Evolutionary conservation across 2,113 vertebrate species (phyloP).

Genomic region (Tragulus kanchil): DNA sequence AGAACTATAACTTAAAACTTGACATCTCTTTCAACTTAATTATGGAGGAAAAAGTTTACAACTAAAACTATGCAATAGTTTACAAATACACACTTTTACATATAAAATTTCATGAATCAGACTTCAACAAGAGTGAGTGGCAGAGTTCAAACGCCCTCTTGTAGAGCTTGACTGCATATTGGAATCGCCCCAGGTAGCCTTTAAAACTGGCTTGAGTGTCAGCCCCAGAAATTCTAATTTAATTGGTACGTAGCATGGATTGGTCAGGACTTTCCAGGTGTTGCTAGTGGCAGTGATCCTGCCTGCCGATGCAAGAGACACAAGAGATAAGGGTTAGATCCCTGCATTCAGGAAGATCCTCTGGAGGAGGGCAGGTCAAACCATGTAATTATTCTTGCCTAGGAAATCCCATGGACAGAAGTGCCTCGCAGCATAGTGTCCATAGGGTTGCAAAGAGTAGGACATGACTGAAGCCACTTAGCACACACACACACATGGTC

Average conservation of each 20-base stretch:
- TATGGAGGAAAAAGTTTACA: neutral
- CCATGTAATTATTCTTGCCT: too few relatives aligned
- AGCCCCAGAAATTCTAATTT: constrained; percentile 1
- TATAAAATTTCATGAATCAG: neutral
- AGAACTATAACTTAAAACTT: neutral
- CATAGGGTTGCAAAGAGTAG: too few relatives aligned
- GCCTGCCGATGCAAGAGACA: too few relatives aligned
- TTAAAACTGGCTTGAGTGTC: neutral
- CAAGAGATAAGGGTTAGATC: too few relatives aligned
- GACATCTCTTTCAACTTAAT: neutral
- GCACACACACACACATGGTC: too few relatives aligned
- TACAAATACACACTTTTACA: neutral
- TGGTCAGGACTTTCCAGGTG: neutral
- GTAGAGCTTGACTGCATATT: neutral
- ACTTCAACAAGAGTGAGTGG: neutral
- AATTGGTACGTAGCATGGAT: neutral
- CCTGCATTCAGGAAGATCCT: too few relatives aligned
- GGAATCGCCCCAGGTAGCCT: neutral
- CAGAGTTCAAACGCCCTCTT: neutral
- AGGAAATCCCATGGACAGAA: too few relatives aligned
- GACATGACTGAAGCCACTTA: too few relatives aligned
- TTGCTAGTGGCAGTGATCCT: too few relatives aligned
- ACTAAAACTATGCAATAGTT: neutral
- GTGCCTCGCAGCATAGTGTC: too few relatives aligned
- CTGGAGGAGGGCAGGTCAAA: too few relatives aligned